These are phyloP conservation scores for Neotoxoptera formosana DNA, from an alignment of 1,140 invertebrate genomes.

Conservation along the genomic window DNA sequence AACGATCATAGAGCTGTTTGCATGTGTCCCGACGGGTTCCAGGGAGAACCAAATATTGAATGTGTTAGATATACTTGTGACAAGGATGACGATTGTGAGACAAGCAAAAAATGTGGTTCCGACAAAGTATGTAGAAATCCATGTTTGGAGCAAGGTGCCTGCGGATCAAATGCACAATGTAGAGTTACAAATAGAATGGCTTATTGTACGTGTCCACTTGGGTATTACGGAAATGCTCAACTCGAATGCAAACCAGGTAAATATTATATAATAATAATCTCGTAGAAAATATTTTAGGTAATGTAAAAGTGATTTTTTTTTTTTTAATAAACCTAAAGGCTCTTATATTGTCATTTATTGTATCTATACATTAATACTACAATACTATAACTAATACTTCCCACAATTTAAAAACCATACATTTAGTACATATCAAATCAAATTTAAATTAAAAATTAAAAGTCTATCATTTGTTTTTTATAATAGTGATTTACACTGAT, in stretches of 20 bases:
- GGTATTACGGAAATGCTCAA: constrained; percentile 82
- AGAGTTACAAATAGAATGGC: constrained; percentile 77
- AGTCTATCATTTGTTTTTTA: background rate
- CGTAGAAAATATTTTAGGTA: background rate
- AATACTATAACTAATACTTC: background rate
- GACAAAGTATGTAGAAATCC: constrained; percentile 83
- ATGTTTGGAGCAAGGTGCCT: constrained; percentile 77
- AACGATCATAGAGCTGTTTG: constrained; percentile 83
- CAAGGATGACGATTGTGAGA: constrained; percentile 78
- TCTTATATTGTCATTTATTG: background rate
- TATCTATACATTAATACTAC: background rate
- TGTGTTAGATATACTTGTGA: constrained; percentile 81
- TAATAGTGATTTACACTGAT: background rate
- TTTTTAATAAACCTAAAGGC: background rate
- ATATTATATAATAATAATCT: constrained; percentile 1
- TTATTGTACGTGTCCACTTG: constrained; percentile 84
- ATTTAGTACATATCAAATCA: background rate
- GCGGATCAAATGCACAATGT: constrained; percentile 86
- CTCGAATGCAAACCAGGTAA: constrained; percentile 76
- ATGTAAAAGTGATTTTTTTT: background rate
- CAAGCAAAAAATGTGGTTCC: constrained; percentile 76
- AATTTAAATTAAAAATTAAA: background rate
- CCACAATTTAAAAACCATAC: too few species aligned
- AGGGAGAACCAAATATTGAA: constrained; percentile 77
- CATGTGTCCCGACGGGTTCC: constrained; percentile 82